These are phyloP conservation scores for Porites evermanni DNA, from an alignment of 92 coral and sea anemone species.

Conservation along the genomic window DNA sequence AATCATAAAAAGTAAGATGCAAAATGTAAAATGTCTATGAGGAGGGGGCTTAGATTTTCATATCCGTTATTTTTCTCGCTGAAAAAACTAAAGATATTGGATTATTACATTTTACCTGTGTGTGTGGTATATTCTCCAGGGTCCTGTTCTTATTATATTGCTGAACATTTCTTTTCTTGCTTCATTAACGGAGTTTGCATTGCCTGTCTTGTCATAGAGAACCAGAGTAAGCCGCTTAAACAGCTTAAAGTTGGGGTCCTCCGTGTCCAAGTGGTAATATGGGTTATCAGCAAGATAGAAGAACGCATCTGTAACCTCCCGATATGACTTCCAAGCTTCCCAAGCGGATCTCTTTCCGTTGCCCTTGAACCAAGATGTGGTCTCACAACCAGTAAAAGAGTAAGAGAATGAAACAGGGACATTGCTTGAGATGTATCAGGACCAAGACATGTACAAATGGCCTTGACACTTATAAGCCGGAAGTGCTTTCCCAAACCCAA, in stretches of 20 bases:
- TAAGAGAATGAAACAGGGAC: background rate
- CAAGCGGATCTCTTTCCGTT: slow-evolving; percentile 33
- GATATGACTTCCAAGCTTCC: background rate
- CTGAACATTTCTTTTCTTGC: background rate
- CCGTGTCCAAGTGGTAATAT: background rate
- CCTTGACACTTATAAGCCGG: background rate
- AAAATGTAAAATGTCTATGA: too few relatives aligned
- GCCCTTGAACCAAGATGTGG: slow-evolving; percentile 42
- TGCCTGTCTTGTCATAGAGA: background rate
- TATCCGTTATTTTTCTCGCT: too few relatives aligned
- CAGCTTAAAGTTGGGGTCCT: background rate
- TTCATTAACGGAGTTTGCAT: background rate
- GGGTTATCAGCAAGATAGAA: background rate
- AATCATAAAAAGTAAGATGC: too few relatives aligned
- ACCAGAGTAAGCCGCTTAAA: background rate
- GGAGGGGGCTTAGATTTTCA: too few relatives aligned
- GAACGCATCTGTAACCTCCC: slow-evolving; percentile 31
- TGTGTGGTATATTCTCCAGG: background rate
- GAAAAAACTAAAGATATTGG: background rate
- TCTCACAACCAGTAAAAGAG: slow-evolving; percentile 33
- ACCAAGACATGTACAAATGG: background rate
- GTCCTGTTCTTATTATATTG: background rate
- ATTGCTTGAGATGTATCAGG: background rate
- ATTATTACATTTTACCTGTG: background rate
- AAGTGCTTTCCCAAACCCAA: background rate